Evolutionary conservation across 2,888 invertebrate genomes (phyloP).

Genomic region (Palloptera scutellata): DNA sequence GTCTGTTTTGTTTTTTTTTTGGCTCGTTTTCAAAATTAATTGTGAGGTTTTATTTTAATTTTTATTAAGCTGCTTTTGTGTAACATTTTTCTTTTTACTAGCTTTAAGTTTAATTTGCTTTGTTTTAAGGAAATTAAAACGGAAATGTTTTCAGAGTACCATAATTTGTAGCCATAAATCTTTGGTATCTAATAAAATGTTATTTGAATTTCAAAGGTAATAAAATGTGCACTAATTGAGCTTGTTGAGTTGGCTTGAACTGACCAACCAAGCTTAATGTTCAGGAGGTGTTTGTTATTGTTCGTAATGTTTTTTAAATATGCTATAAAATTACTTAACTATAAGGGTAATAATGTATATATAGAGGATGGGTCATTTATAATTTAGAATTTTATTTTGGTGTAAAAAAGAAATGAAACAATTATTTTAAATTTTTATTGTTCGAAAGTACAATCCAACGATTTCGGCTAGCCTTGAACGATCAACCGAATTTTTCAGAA

Average conservation of each 20-base stretch:
- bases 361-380: too few species aligned
- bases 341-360: too few species aligned
- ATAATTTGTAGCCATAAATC: slow-evolving; percentile 57
- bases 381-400: too few species aligned
- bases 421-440: too few species aligned
- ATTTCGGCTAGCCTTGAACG: too few species aligned
- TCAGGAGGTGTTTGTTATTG: slow-evolving; percentile 1
- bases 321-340: too few species aligned
- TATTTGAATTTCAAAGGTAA: slow-evolving; percentile 15
- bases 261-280: not conserved
- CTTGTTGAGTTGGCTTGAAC: slow-evolving; percentile 17
- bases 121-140: slow-evolving; percentile 37
- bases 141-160: slow-evolving; percentile 54
- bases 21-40: slow-evolving; percentile 52
- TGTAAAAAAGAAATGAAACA: too few species aligned
- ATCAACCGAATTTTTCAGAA: too few species aligned
- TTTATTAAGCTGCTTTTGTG: slow-evolving; percentile 44
- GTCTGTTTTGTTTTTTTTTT: slow-evolving; percentile 35
- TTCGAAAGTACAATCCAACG: too few species aligned
- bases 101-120: not conserved
- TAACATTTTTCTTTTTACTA: slow-evolving; percentile 35
- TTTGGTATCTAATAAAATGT: slow-evolving; percentile 43
- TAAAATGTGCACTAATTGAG: slow-evolving; percentile 32
- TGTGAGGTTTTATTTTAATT: slow-evolving; percentile 42
- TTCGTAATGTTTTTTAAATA: not conserved